These are phyloP conservation scores for Rhagoletis pomonella DNA, from an alignment of 1,140 invertebrate genomes.

Conservation along the genomic window DNA sequence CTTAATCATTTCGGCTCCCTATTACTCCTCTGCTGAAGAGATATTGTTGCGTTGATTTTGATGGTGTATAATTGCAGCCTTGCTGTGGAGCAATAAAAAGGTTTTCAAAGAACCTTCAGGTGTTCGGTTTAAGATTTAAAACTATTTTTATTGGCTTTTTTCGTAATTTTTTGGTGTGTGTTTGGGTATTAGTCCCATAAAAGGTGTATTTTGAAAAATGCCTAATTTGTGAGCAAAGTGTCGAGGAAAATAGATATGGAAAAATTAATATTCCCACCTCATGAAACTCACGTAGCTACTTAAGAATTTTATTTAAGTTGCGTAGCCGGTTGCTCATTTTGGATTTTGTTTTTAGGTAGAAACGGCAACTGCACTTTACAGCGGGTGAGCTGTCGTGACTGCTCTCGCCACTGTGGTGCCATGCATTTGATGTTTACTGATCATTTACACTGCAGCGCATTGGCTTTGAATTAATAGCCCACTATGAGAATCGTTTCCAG, in stretches of 20 bases:
- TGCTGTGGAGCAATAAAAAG: background rate
- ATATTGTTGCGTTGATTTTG: background rate
- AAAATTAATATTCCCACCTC: too few relatives aligned
- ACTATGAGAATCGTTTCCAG: constrained; percentile 13
- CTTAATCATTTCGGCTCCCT: background rate
- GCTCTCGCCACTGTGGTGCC: background rate
- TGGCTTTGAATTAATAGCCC: constrained; percentile 17
- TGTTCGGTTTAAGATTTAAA: too few relatives aligned
- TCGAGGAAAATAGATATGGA: too few relatives aligned
- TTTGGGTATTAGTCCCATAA: too few relatives aligned
- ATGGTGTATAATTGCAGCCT: background rate
- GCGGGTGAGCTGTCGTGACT: background rate
- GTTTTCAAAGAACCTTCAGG: too few relatives aligned
- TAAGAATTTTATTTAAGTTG: background rate
- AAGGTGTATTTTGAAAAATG: too few relatives aligned
- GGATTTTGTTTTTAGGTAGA: background rate
- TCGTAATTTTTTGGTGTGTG: too few relatives aligned
- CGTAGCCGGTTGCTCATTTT: background rate
- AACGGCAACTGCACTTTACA: constrained; percentile 37
- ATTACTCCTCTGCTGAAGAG: background rate
- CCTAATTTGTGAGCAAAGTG: too few relatives aligned
- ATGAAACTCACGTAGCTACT: background rate
- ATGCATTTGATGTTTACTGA: constrained; percentile 38
- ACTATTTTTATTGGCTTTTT: too few relatives aligned
- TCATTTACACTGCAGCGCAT: constrained; percentile 16